Evolutionary conservation across 2,888 invertebrate species (phyloP), one percentile per base, ranked within the genome.

Genomic region (Andrena chrysosceles): DNA sequence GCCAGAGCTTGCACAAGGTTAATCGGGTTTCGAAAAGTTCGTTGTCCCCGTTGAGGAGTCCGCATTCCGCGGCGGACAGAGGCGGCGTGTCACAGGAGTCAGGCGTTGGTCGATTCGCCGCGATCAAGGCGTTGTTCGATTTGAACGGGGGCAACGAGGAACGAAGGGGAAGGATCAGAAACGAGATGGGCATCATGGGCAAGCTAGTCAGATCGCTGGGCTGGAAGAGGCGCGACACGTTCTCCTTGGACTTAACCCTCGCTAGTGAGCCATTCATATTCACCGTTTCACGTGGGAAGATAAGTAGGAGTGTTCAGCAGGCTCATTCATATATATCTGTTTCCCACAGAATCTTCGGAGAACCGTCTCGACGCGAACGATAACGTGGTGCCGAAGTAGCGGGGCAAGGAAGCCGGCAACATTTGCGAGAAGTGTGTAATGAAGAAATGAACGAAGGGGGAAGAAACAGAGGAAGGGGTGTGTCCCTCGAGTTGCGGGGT

Each of bases 61-160:
- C 52, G 13, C 33, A 13, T 8, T 7, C 20, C 7, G 13, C 0
- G n/a, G 23, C 4, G 26, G n/a, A 10, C 59, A 16, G 33, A 10
- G 23, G 63, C 23, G 77, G 72, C 1, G 77, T 77, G 6, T 72
- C 77, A 48, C 72, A 49, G 13, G 77, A 81, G 3, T 66, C 76
- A 0, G 56, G 59, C 31, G 33, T 77, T 23, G 77, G 72, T 1
- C 7, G 68, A 42, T 77, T 81, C 29, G 60, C 72, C 10, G 52
- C 56, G 20, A 77, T 77, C 56, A 77, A 76, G 33, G 70, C 76
- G 56, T 20, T 77, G n/a, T 80, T 80, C 54, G 80, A 80, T 13
- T 49, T 23, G 23, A 16, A 63, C 2, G 2, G 8, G 2, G 52
- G 48, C 3, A 59, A 60, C 5, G 23, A 48, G 20, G 69, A 33